Conservation (phyloP, 2,113 vertebrate genomes). For the Todiramphus saurophagus region DNA sequence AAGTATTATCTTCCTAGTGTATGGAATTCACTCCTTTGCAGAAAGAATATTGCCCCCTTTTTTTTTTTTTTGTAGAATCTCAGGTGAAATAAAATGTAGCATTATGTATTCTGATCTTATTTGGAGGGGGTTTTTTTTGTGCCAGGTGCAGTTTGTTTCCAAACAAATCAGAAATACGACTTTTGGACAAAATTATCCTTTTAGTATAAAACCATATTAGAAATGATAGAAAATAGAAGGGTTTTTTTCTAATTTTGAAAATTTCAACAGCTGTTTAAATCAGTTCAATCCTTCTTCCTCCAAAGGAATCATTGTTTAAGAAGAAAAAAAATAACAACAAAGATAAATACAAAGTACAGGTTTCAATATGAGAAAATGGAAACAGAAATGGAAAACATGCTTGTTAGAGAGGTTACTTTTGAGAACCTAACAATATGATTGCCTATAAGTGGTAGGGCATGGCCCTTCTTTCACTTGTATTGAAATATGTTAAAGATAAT, state of each 20-base stretch:
- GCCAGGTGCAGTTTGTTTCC: neutral
- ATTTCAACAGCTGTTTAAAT: neutral
- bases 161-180: neutral
- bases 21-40: neutral
- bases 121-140: neutral
- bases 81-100: neutral
- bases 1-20: neutral
- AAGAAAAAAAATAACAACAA: neutral
- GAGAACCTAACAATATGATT: neutral
- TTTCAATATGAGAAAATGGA: neutral
- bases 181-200: neutral
- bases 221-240: neutral
- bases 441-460: neutral
- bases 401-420: neutral
- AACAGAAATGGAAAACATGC: neutral
- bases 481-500: neutral
- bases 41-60: neutral
- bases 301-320: neutral
- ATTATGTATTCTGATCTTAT: neutral
- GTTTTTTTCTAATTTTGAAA: neutral
- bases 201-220: neutral
- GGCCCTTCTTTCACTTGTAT: neutral
- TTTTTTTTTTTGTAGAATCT: neutral
- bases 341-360: neutral
- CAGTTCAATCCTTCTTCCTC: neutral